Percentiles rank a stretch among this genome's conserved stretches.
Evolutionary conservation across 2,797 vertebrate species (phyloP).

Genomic region (Chlorospingus flavigularis): DNA sequence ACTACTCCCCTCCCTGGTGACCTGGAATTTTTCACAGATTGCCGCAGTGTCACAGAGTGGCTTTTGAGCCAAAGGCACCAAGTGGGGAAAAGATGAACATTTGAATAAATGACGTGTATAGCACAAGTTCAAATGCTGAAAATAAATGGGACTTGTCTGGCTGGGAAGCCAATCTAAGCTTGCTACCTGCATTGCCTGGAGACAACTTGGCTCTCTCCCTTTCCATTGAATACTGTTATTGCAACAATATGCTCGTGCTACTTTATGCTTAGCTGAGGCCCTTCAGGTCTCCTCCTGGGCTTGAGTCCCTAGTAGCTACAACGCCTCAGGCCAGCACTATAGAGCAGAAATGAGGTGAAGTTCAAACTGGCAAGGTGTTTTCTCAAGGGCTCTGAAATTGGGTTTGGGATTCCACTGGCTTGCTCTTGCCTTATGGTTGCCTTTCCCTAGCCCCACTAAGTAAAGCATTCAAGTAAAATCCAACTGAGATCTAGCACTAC

Average conservation of each 20-base stretch:
- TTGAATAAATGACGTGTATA: conserved; percentile 26
- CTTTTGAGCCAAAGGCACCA: conserved; percentile 58
- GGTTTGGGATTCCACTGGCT: conserved; percentile 25
- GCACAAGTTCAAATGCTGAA: conserved; percentile 16
- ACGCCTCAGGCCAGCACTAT: conserved; percentile 66
- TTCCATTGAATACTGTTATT: conserved; percentile 10
- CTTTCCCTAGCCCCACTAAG: conserved; percentile 10
- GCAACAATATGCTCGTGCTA: conserved; percentile 42
- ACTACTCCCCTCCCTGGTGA: background rate
- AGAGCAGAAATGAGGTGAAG: conserved; percentile 52
- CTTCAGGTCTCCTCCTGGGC: conserved; percentile 69
- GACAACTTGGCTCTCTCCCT: conserved; percentile 22
- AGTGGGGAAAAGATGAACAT: conserved; percentile 9
- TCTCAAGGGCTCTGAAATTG: conserved; percentile 68
- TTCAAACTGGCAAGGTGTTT: conserved; percentile 57
- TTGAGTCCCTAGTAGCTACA: conserved; percentile 58
- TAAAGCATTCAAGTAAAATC: conserved; percentile 42
- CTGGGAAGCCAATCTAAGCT: conserved; percentile 37
- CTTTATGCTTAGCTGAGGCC: conserved; percentile 59
- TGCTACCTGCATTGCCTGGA: conserved; percentile 49
- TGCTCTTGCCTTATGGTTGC: conserved; percentile 13
- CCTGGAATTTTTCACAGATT: conserved; percentile 40
- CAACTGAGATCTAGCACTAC: background rate
- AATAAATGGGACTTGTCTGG: conserved; percentile 28
- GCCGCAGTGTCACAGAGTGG: background rate